These are phyloP conservation scores for Apostichopus leukothele DNA, from an alignment of 53 echinoderm and acorn worm species.

Conservation along the genomic window DNA sequence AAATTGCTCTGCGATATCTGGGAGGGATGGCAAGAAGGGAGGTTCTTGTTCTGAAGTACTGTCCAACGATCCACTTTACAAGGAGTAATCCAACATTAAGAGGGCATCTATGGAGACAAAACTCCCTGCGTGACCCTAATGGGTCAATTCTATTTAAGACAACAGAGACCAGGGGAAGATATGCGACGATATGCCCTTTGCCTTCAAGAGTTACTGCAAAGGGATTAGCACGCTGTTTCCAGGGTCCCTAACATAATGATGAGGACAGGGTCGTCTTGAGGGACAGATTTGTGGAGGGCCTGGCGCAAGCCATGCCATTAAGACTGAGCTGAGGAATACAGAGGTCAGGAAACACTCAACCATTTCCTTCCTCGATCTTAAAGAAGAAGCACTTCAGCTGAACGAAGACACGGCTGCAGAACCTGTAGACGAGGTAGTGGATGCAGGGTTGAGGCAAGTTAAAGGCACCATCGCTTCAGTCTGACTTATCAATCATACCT, in stretches of 20 bases:
- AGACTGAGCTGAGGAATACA: neutral
- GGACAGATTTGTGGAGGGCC: constrained; percentile 4
- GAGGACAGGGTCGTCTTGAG: neutral
- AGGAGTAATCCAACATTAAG: neutral
- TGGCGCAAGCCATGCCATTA: neutral
- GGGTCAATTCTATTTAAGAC: neutral
- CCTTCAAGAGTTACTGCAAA: neutral
- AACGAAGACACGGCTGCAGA: too few species aligned
- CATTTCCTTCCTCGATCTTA: too few species aligned
- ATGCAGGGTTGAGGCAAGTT: too few species aligned
- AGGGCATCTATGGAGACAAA: neutral
- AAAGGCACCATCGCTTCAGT: too few species aligned
- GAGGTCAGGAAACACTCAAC: too few species aligned
- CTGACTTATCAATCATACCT: too few species aligned
- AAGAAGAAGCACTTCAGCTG: too few species aligned
- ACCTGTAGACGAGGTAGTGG: too few species aligned
- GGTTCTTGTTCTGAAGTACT: neutral
- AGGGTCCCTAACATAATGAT: neutral
- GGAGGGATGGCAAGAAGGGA: constrained; percentile 32
- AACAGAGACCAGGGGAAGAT: neutral
- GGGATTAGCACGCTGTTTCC: neutral
- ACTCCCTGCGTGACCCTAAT: neutral
- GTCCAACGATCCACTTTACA: neutral
- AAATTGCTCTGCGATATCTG: constrained; percentile 38
- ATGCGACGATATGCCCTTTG: neutral